Evolutionary conservation across 2,113 vertebrate genomes (phyloP).

Genomic region (Ornithorhynchus anatinus): DNA sequence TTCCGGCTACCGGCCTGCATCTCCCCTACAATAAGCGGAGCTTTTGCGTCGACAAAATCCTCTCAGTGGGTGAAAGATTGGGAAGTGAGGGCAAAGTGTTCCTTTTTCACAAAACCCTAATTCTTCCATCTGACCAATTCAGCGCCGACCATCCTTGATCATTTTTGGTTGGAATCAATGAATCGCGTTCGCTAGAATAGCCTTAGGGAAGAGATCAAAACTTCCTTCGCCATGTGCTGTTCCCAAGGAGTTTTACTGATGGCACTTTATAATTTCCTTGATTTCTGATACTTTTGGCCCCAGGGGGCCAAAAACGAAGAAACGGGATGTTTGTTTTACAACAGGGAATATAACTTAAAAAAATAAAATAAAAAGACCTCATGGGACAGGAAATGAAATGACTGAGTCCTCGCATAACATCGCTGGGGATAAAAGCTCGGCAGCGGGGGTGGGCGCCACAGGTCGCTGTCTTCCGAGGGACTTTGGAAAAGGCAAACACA

Average conservation of each 20-base stretch:
- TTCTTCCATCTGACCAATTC: neutral
- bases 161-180: neutral
- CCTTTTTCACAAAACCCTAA: neutral
- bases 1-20: too few relatives aligned
- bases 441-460: neutral
- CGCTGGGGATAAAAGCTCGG: neutral
- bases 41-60: too few relatives aligned
- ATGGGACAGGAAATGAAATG: constrained; percentile 21
- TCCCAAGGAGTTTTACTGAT: neutral
- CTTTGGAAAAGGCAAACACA: neutral
- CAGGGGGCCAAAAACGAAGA: neutral
- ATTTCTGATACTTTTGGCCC: constrained; percentile 25
- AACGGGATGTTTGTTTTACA: constrained; percentile 30
- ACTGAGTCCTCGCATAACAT: neutral
- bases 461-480: constrained; percentile 12
- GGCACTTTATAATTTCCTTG: constrained; percentile 4
- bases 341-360: constrained; percentile 65
- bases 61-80: too few relatives aligned
- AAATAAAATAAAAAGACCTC: neutral
- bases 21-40: too few relatives aligned
- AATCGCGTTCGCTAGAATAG: neutral
- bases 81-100: neutral
- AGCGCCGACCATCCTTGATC: neutral
- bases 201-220: neutral
- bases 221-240: neutral